A percentile compares a stretch with the other conserved stretches of the same genome.
Evolutionary conservation across 2,888 invertebrate genomes (phyloP).

Genomic region (Lasioglossum villosulum): DNA sequence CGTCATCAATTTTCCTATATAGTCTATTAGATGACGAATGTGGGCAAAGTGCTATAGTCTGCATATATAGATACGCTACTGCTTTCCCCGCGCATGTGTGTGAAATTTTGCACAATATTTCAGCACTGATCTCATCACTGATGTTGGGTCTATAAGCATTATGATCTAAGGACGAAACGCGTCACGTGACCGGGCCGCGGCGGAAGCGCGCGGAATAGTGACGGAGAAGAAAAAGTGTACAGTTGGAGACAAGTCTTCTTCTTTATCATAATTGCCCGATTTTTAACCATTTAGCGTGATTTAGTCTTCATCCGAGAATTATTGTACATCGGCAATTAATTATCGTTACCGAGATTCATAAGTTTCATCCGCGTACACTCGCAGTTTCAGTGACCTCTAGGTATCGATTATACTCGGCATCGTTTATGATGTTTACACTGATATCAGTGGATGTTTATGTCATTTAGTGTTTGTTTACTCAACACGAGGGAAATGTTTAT

Average conservation of each 20-base stretch:
- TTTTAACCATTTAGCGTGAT: neutral
- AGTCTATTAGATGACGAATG: too few species aligned
- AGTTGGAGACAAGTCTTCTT: neutral
- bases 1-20: too few species aligned
- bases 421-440: neutral
- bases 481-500: conserved; percentile 2
- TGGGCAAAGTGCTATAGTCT: too few species aligned
- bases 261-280: neutral
- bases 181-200: too few species aligned
- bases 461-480: neutral
- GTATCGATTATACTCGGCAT: neutral
- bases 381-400: neutral
- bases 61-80: too few species aligned
- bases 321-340: neutral
- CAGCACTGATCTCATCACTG: too few species aligned
- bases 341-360: neutral
- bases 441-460: neutral
- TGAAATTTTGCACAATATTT: too few species aligned
- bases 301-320: neutral
- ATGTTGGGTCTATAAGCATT: too few species aligned
- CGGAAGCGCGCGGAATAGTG: too few species aligned
- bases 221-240: too few species aligned
- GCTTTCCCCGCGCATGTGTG: too few species aligned
- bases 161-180: too few species aligned
- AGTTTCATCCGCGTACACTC: neutral